Conservation (phyloP, 2,113 vertebrate genomes). For the Loxodonta africana region DNA sequence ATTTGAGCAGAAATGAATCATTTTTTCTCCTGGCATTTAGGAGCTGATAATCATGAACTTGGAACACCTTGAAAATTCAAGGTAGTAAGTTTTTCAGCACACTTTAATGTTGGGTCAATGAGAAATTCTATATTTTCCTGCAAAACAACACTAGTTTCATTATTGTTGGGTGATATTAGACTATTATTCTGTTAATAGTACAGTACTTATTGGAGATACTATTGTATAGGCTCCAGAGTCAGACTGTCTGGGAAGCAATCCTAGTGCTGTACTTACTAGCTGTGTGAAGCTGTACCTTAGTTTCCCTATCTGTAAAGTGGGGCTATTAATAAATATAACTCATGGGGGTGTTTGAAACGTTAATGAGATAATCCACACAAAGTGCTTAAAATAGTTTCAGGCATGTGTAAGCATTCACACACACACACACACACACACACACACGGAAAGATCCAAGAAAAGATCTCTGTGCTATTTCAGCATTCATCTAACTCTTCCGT, state of each 20-base stretch:
- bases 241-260: neutral
- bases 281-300: neutral
- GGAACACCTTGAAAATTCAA: constrained; percentile 45
- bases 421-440: neutral
- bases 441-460: neutral
- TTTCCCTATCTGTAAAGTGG: neutral
- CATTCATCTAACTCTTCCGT: neutral
- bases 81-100: neutral
- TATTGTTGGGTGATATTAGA: neutral
- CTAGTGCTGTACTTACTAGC: neutral
- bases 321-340: neutral
- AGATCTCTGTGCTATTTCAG: neutral
- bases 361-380: neutral
- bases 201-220: neutral
- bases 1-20: constrained; percentile 47
- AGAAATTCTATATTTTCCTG: neutral
- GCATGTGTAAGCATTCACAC: neutral
- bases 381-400: neutral
- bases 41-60: constrained; percentile 42
- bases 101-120: neutral
- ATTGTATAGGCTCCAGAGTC: neutral
- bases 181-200: neutral
- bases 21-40: constrained; percentile 9
- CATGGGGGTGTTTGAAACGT: neutral
- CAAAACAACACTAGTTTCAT: neutral